Percentiles rank a stretch among this genome's conserved stretches.
Conservation (phyloP, 2,888 invertebrate species). For the Hypsopygia costalis region DNA sequence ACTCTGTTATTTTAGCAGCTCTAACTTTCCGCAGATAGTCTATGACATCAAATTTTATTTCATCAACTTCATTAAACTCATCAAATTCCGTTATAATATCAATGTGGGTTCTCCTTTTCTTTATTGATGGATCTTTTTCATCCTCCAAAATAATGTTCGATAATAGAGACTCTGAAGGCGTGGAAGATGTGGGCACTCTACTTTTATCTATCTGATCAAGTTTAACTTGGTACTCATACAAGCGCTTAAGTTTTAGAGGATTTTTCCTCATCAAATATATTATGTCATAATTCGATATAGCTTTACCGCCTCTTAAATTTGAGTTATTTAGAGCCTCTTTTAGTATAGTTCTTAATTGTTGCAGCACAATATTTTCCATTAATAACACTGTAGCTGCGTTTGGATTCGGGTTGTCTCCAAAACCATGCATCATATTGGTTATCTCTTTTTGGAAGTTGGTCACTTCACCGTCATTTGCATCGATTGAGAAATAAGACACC, state of each 20-base stretch:
- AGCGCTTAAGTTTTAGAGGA: slow-evolving; percentile 86
- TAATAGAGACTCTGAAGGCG: slow-evolving; percentile 40
- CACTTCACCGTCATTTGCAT: slow-evolving; percentile 47
- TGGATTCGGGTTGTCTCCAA: slow-evolving; percentile 93
- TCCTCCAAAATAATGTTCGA: slow-evolving; percentile 65
- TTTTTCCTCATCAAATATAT: slow-evolving; percentile 92
- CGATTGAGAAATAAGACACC: slow-evolving; percentile 65
- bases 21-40: slow-evolving; percentile 81
- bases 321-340: slow-evolving; percentile 87
- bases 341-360: slow-evolving; percentile 89
- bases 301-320: slow-evolving; percentile 81
- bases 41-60: slow-evolving; percentile 75
- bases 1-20: slow-evolving; percentile 78
- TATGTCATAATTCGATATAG: slow-evolving; percentile 82
- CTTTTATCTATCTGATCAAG: slow-evolving; percentile 70
- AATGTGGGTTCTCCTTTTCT: slow-evolving; percentile 64
- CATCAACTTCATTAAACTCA: slow-evolving; percentile 78
- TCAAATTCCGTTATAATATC: slow-evolving; percentile 77
- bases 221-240: slow-evolving; percentile 86
- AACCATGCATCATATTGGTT: slow-evolving; percentile 95
- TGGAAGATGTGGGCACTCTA: slow-evolving; percentile 32
- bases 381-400: slow-evolving; percentile 90
- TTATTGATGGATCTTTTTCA: slow-evolving; percentile 72
- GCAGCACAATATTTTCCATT: slow-evolving; percentile 90
- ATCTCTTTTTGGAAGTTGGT: slow-evolving; percentile 85